Evolutionary conservation across 2,797 vertebrate genomes (phyloP).

Genomic region (Pangasius krempfi): DNA sequence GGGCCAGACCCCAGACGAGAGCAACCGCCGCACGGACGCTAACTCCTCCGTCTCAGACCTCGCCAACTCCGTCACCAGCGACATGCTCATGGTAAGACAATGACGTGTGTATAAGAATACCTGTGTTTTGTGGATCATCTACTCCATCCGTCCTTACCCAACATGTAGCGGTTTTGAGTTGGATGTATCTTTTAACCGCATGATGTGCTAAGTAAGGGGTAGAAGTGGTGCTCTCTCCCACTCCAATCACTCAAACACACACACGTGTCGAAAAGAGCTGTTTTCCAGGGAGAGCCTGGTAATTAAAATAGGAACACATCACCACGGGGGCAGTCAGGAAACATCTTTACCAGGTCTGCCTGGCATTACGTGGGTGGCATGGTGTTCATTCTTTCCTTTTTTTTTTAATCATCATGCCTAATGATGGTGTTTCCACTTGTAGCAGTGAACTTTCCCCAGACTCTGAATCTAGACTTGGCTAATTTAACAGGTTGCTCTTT

Average conservation of each 20-base stretch:
- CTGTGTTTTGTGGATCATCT: neutral
- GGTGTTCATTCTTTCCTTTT: slow-evolving; percentile 55
- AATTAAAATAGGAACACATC: slow-evolving; percentile 70
- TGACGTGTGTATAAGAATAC: neutral
- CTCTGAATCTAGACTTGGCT: neutral
- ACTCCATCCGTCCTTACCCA: neutral
- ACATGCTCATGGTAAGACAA: slow-evolving; percentile 90
- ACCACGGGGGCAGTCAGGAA: slow-evolving; percentile 63
- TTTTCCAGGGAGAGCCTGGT: slow-evolving; percentile 62
- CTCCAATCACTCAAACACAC: slow-evolving; percentile 22
- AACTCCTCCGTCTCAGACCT: slow-evolving; percentile 91
- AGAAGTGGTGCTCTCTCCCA: slow-evolving; percentile 29
- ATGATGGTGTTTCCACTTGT: slow-evolving; percentile 65
- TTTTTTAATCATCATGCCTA: slow-evolving; percentile 58
- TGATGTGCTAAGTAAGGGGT: slow-evolving; percentile 28
- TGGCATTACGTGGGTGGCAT: slow-evolving; percentile 73
- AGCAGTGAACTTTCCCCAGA: slow-evolving; percentile 10
- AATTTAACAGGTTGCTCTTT: neutral
- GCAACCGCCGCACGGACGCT: slow-evolving; percentile 74
- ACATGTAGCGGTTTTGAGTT: neutral
- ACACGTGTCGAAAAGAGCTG: slow-evolving; percentile 44
- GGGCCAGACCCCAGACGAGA: slow-evolving; percentile 77
- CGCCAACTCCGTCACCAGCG: slow-evolving; percentile 96
- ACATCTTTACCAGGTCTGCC: slow-evolving; percentile 60
- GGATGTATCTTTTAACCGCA: slow-evolving; percentile 37